Conservation (phyloP, 2,888 invertebrate genomes). For the Drosophila histrio region DNA sequence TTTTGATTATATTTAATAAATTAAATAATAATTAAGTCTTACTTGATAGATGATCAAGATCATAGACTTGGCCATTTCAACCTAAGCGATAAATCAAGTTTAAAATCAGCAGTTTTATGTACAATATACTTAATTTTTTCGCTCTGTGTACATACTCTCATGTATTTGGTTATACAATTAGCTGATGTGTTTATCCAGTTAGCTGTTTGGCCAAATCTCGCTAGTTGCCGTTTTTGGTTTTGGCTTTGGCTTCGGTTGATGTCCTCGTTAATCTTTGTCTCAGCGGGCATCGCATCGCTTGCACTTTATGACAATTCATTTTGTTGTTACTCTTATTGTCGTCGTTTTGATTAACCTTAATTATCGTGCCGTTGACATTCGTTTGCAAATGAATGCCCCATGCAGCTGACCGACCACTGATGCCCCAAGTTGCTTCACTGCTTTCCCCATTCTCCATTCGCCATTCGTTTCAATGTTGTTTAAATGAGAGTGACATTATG, state of each 20-base stretch:
- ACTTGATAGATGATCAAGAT: too few relatives aligned
- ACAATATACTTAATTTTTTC: too few relatives aligned
- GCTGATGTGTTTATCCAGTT: slow-evolving; percentile 29
- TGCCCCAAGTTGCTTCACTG: slow-evolving; percentile 1
- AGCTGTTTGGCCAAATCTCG: slow-evolving; percentile 45
- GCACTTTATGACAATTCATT: slow-evolving; percentile 48
- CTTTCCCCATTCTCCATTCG: not conserved
- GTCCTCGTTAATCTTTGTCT: slow-evolving; percentile 68
- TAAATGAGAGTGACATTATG: slow-evolving; percentile 74
- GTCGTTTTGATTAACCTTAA: slow-evolving; percentile 77
- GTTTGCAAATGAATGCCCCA: slow-evolving; percentile 51
- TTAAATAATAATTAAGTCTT: too few relatives aligned
- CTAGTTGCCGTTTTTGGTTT: slow-evolving; percentile 32
- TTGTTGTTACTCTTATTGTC: slow-evolving; percentile 9
- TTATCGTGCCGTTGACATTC: slow-evolving; percentile 73
- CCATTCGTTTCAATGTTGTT: slow-evolving; percentile 36
- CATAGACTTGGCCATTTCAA: too few relatives aligned
- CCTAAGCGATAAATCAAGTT: too few relatives aligned
- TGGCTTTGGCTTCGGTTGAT: slow-evolving; percentile 19
- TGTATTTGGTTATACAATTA: slow-evolving; percentile 51
- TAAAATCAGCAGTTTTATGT: too few relatives aligned
- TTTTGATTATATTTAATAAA: too few relatives aligned
- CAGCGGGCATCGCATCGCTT: slow-evolving; percentile 36
- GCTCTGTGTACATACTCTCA: not conserved
- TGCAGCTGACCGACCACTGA: slow-evolving; percentile 41